These are phyloP conservation scores for Pandemis heparana DNA, from an alignment of 2,888 invertebrate genomes.

Conservation along the genomic window DNA sequence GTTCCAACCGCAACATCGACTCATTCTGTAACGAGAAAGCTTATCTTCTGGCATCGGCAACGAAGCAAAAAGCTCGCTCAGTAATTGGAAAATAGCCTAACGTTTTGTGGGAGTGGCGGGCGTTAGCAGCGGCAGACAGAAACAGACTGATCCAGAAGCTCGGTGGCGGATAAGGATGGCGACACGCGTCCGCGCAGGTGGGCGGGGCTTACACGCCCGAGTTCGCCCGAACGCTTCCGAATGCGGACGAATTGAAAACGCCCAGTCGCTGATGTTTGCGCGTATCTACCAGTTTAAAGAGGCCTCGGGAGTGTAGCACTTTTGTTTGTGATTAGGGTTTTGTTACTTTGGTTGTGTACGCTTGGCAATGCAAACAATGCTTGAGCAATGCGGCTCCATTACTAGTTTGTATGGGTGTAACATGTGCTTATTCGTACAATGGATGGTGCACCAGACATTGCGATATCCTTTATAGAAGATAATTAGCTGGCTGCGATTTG, in stretches of 20 bases:
- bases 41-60: slow-evolving; percentile 74
- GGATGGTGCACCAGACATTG: slow-evolving; percentile 53
- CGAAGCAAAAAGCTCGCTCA: slow-evolving; percentile 78
- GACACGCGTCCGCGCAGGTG: slow-evolving; percentile 59
- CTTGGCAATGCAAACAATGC: slow-evolving; percentile 66
- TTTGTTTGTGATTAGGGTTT: slow-evolving; percentile 51
- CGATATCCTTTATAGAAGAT: slow-evolving; percentile 54
- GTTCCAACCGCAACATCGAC: slow-evolving; percentile 43
- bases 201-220: slow-evolving; percentile 72
- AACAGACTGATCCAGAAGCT: slow-evolving; percentile 56
- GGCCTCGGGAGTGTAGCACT: slow-evolving; percentile 57
- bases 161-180: slow-evolving; percentile 60
- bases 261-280: slow-evolving; percentile 71
- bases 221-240: slow-evolving; percentile 70
- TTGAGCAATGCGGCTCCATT: slow-evolving; percentile 62
- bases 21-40: slow-evolving; percentile 65
- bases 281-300: slow-evolving; percentile 56
- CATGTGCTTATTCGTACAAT: slow-evolving; percentile 58
- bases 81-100: slow-evolving; percentile 80
- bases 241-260: slow-evolving; percentile 68
- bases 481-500: slow-evolving; percentile 51
- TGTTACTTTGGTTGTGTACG: slow-evolving; percentile 49
- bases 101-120: slow-evolving; percentile 73
- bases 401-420: slow-evolving; percentile 55
- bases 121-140: slow-evolving; percentile 56